phyloP scores from a whole-genome alignment of 2,888 invertebrate species.

The Elmis aenea region DNA sequence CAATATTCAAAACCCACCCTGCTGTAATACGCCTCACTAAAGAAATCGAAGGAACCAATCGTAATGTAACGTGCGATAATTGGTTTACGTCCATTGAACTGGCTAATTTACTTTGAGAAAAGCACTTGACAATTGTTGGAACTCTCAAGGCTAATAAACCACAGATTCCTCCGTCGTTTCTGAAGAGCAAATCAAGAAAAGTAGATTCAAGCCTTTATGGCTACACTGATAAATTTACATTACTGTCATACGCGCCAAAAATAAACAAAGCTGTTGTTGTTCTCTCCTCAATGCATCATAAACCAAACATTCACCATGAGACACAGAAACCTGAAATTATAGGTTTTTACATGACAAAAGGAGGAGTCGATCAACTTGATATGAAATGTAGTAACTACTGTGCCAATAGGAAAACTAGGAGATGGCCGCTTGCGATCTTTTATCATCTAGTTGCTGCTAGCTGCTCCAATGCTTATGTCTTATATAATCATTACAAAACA shows the following conservation, averaged over 20 bases:
- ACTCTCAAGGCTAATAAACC: conserved; percentile 10
- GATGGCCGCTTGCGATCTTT: too few relatives aligned
- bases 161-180: too few relatives aligned
- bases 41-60: conserved; percentile 1
- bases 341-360: conserved; percentile 3
- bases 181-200: too few relatives aligned
- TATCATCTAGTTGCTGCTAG: too few relatives aligned
- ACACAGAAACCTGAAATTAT: conserved; percentile 4
- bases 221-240: neutral
- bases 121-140: conserved; percentile 3
- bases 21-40: conserved; percentile 1
- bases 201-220: too few relatives aligned
- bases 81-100: conserved; percentile 3
- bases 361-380: conserved; percentile 1
- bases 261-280: neutral
- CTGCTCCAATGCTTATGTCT: too few relatives aligned
- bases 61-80: conserved; percentile 4
- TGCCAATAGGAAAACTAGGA: neutral
- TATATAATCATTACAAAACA: too few relatives aligned
- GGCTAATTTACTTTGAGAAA: neutral
- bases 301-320: neutral
- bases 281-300: neutral
- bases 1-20: neutral
- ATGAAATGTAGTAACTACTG: conserved; percentile 1
- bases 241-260: neutral